Percentiles rank a stretch among this genome's conserved stretches.
Evolutionary conservation across 2,113 vertebrate genomes (phyloP).

Genomic region (Phoxinus phoxinus): DNA sequence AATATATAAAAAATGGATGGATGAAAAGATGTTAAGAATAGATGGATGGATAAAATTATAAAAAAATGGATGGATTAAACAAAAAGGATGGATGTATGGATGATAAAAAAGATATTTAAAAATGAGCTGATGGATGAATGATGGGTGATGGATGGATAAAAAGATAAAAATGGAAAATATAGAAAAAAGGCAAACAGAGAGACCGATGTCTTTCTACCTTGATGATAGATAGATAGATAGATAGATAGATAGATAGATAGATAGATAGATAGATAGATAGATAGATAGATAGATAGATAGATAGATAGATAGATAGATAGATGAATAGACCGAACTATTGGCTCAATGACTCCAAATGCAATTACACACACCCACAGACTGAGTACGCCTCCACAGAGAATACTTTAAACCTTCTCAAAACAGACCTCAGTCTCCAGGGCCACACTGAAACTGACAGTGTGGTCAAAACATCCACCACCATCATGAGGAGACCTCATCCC

Average conservation of each 20-base stretch:
- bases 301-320: neutral
- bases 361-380: neutral
- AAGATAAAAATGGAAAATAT: neutral
- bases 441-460: conserved; percentile 41
- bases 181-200: neutral
- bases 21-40: neutral
- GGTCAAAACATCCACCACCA: conserved; percentile 23
- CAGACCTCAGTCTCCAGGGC: conserved; percentile 27
- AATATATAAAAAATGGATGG: neutral
- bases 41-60: neutral
- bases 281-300: neutral
- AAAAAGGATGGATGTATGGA: neutral
- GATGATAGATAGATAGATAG: neutral
- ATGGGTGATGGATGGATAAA: neutral
- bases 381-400: conserved; percentile 3
- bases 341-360: conserved; percentile 12
- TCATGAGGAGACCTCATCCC: neutral
- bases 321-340: neutral
- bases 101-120: neutral
- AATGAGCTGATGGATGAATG: neutral
- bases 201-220: too few species aligned
- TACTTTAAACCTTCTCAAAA: conserved; percentile 15
- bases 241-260: neutral
- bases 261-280: neutral
- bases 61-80: too few species aligned